Percentiles rank a stretch among this genome's conserved stretches.
Conservation (phyloP, 2,888 invertebrate species). For the Polylopha cassiicola region DNA sequence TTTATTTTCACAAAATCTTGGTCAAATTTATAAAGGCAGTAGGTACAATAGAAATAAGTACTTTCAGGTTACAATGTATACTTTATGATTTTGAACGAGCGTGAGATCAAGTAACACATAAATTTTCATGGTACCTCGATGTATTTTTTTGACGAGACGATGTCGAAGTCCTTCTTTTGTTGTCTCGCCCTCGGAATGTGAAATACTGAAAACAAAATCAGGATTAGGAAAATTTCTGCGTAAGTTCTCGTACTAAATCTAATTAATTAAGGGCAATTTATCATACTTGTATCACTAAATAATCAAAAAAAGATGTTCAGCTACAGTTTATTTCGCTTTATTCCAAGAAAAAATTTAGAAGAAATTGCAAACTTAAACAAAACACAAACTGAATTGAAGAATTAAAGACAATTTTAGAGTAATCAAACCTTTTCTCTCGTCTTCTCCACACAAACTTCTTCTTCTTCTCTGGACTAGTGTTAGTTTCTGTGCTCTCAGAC, state of each 20-base stretch:
- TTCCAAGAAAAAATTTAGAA: neutral
- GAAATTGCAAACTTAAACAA: neutral
- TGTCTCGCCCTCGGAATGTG: slow-evolving; percentile 54
- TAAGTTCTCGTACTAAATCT: too few species aligned
- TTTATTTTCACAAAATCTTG: too few species aligned
- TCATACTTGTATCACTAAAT: too few species aligned
- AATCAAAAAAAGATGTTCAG: too few species aligned
- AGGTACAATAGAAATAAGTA: too few species aligned
- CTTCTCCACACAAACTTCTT: slow-evolving; percentile 67
- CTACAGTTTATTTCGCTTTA: too few species aligned
- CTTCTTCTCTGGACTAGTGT: slow-evolving; percentile 65
- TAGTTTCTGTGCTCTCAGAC: slow-evolving; percentile 66
- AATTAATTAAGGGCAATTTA: too few species aligned
- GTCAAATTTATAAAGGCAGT: too few species aligned
- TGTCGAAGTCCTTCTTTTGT: slow-evolving; percentile 65
- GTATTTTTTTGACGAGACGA: slow-evolving; percentile 66
- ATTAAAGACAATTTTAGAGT: neutral
- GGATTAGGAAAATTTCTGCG: slow-evolving; percentile 9
- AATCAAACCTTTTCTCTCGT: slow-evolving; percentile 56
- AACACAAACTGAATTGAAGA: neutral
- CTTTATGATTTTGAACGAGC: too few species aligned
- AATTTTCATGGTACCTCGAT: slow-evolving; percentile 49
- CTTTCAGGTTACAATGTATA: too few species aligned
- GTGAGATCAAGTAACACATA: too few species aligned
- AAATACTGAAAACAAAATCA: slow-evolving; percentile 36